These are phyloP conservation scores for Collichthys lucidus DNA, from an alignment of 2,113 vertebrate species.

Conservation along the genomic window DNA sequence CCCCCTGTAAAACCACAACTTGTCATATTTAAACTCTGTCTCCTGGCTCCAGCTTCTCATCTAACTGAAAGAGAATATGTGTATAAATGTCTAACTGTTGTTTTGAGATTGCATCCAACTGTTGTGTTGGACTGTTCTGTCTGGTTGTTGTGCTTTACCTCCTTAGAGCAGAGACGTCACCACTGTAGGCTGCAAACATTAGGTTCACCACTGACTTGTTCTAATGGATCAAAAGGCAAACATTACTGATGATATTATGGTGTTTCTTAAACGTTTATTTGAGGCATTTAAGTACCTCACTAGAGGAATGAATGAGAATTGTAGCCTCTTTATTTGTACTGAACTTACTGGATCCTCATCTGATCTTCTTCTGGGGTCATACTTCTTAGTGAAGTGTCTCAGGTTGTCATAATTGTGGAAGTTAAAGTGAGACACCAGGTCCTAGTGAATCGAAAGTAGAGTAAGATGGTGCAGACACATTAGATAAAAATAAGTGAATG, in stretches of 20 bases:
- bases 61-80: neutral
- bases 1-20: neutral
- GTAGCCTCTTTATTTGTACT: neutral
- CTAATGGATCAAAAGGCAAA: conserved; percentile 70
- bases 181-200: conserved; percentile 91
- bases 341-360: conserved; percentile 87
- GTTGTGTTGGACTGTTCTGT: neutral
- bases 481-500: neutral
- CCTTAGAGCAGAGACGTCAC: conserved; percentile 88
- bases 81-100: neutral
- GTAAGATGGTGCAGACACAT: neutral
- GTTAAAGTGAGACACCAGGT: conserved; percentile 90
- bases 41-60: neutral
- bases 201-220: conserved; percentile 91
- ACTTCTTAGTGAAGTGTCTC: conserved; percentile 89
- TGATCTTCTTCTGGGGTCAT: conserved; percentile 89
- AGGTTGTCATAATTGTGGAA: conserved; percentile 95
- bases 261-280: neutral
- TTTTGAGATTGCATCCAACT: neutral
- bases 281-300: neutral
- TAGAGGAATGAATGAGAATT: neutral
- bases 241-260: neutral
- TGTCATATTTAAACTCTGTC: neutral
- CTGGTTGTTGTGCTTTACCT: conserved; percentile 77
- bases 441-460: conserved; percentile 74